Evolutionary conservation across 2,888 invertebrate species (phyloP), one percentile per base, ranked within the genome.

Genomic region (Pammene fasciana): DNA sequence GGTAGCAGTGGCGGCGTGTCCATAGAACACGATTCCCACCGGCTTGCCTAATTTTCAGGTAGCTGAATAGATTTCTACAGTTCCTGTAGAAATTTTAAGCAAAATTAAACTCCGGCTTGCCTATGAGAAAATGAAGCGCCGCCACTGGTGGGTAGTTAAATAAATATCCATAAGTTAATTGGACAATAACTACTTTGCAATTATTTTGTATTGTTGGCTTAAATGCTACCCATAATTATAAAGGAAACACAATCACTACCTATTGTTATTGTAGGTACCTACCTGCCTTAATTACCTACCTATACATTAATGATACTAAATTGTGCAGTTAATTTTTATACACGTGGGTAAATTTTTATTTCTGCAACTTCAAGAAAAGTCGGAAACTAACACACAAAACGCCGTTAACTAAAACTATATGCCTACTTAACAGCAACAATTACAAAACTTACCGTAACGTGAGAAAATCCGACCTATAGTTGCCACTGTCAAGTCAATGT

Each of bases 401-500:
- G 65, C 73, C 71, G 67, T 72, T 70, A 74, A 80, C 75, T 72
- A 76, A 71, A 68, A 59, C 55, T 62, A 74, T 77, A 79, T 76
- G 82, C 82, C 71, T 76, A 78, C 79, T 77, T 82, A 77, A 60
- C 70, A 70, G 65, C 8, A 82, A 78, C 73, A 73, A 70, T 67
- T 68, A 71, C 74, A 79, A 82, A 83, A 81, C 87, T 86, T 85
- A 89, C 88, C 85, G 78, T 79, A 81, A 82, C 79, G 87, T 84
- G 86, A 89, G 85, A 82, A 80, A 82, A 91, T 91, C 90, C 90
- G 82, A 87, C 82, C 85, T 86, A 81, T 74, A 71, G 76, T 75
- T 73, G 76, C 75, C 78, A 80, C 75, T 72, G n/a, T 68, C 68
- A 68, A 74, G 67, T 82, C 77, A 90, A 86, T 86, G 89, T 88